A percentile compares a stretch with the other conserved stretches of the same genome.
Evolutionary conservation across 2,113 vertebrate species (phyloP).

Genomic region (Corythaeola cristata): DNA sequence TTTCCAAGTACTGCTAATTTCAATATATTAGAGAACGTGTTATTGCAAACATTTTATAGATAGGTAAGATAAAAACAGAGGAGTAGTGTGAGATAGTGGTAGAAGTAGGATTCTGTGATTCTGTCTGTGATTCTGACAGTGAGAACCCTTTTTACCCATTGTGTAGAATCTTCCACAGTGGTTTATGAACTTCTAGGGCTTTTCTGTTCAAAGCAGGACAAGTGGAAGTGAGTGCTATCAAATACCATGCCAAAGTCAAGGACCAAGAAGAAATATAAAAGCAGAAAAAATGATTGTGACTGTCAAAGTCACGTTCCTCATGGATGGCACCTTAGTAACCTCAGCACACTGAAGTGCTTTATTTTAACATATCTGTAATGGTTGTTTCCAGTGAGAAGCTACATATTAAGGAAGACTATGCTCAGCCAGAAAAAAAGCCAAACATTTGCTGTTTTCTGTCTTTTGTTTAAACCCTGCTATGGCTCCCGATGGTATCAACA

Average conservation of each 20-base stretch:
- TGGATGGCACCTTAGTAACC: not conserved
- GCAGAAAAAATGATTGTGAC: not conserved
- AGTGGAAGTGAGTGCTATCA: not conserved
- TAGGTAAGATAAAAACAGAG: not conserved
- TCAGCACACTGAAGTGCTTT: not conserved
- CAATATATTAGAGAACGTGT: not conserved
- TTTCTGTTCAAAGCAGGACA: not conserved
- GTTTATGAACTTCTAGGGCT: not conserved
- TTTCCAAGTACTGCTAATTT: not conserved
- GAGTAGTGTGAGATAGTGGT: not conserved
- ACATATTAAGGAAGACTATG: not conserved
- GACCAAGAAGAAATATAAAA: not conserved
- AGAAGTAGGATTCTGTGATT: not conserved
- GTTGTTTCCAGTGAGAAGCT: not conserved
- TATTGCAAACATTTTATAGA: not conserved
- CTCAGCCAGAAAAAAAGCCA: not conserved
- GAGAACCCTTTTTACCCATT: not conserved
- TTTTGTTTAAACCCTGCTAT: not conserved
- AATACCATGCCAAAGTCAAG: not conserved
- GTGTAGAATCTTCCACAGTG: not conserved
- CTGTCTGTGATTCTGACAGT: fast-evolving
- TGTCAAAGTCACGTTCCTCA: not conserved
- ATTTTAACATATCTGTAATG: not conserved
- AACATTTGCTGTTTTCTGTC: not conserved
- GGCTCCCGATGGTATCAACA: not conserved